Percentiles rank a stretch among this genome's conserved stretches.
These are phyloP conservation scores for Chloropsis cyanopogon DNA, from an alignment of 2,113 vertebrate species.

Conservation along the genomic window DNA sequence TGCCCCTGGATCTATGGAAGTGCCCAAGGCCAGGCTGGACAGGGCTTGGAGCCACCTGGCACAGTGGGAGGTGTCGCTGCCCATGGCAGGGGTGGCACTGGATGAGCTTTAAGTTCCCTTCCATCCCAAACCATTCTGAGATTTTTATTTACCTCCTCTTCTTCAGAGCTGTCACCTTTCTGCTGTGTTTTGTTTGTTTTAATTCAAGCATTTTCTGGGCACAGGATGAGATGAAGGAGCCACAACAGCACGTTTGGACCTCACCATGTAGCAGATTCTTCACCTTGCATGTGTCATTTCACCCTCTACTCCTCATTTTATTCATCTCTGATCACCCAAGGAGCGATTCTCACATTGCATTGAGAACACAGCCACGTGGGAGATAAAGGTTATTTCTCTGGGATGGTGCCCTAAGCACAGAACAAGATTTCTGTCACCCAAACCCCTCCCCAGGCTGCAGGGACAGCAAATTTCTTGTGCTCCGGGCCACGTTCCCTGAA, in stretches of 20 bases:
- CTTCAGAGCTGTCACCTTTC: background rate
- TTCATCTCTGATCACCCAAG: background rate
- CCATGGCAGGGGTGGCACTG: background rate
- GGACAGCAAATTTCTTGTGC: background rate
- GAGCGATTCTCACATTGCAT: background rate
- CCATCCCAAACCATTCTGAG: background rate
- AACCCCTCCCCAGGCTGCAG: background rate
- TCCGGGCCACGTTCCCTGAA: background rate
- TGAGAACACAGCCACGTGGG: background rate
- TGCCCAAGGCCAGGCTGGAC: rapidly evolving
- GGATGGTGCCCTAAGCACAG: background rate
- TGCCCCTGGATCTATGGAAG: background rate
- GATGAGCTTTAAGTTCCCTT: background rate
- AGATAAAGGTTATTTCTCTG: background rate
- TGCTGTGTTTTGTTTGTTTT: background rate
- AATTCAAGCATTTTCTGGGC: background rate
- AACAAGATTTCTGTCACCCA: background rate
- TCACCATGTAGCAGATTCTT: background rate
- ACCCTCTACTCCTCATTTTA: background rate
- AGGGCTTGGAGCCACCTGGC: background rate
- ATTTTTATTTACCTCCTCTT: background rate
- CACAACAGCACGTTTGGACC: background rate
- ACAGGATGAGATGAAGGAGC: background rate
- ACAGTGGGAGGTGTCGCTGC: rapidly evolving
- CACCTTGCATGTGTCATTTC: background rate